Evolutionary conservation across 1,140 invertebrate genomes (phyloP), one percentile per base, ranked within the genome.

Genomic region (Dinothrombium tinctorium): DNA sequence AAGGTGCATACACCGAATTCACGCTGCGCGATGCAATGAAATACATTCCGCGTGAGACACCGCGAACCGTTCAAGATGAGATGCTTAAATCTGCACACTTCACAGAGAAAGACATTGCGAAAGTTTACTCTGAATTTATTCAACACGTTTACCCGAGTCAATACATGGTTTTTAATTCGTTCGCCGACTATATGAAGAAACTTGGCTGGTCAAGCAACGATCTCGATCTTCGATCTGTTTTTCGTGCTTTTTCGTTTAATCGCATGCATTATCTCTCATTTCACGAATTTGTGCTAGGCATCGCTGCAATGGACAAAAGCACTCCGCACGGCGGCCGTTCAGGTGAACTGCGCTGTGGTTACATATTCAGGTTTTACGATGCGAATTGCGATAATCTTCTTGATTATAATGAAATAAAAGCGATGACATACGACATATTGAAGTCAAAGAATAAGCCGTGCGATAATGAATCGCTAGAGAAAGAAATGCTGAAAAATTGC

Each of bases 261-360:
- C 19, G 35, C 11, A 37, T 40, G 28, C 17, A 20, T 17, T 48
- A 38, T 32, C 0, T 67, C 12, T 54, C 50, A 9, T 63, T 55
- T 50, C 57, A 56, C 21, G 65, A 68, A 37, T 50, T 67, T 22
- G 45, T 68, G 29, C 46, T 59, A 14, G 66, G 66, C 11, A 35
- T 69, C 4, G 64, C 65, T 14, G 63, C 61, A 4, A 55, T 67
- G 45, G 67, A 69, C 41, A 63, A 61, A 0, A 49, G 42, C 15
- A 68, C 65, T n/a, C 59, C 59, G 24, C 66, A 69, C 56, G 67
- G 67, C 33, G 65, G 65, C 12, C 54, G 57, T n/a, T 12, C 31
- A 22, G 39, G 39, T 11, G 35, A 45, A 28, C 4, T 32, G 2
- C 15, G 46, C 21, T 38, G 23, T 23, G 36, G 24, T 4, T 46